Base-by-base conservation (phyloP, 2,888 invertebrate genomes). In the Synergus itoensis region DNA sequence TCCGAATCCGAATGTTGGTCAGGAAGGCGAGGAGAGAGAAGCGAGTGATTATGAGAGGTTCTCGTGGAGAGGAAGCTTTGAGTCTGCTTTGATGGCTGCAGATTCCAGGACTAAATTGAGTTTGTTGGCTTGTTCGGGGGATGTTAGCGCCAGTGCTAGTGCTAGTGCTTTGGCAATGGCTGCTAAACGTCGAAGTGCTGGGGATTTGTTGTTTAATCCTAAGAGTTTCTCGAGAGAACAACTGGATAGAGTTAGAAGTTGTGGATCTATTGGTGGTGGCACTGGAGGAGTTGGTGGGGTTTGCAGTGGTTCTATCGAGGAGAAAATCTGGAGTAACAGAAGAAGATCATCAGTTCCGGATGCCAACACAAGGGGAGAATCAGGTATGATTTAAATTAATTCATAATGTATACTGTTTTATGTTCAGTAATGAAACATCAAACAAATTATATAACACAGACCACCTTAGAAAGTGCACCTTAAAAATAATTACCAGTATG, bases 41-140 rank as follows among this genome's bases (percentile, higher is more conserved):
- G 95, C 96, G 77, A 97, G 97, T 93, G 97, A 97, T 90, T 96
- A 97, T 93, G 98, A 98, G 91, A 94, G 97, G 84, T 97, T 97
- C 92, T 97, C 97, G 88, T 98, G 98, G 98, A 94, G 97, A 82
- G 98, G 98, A 85, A 97, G 97, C 93, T 98, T 98, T 92, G 98
- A 98, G 91, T 97, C 97, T n/a, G 97, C 98, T 63, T 93, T 98
- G 80, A 94, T 97, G 92, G 97, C 97, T 14, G 96, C 97, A 1
- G 97, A 98, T 92, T 97, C 97, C 11, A 94, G 97, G 85, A 97
- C 96, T 62, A 96, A 96, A 86, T 92, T 97, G 80, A 94, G 95
- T 65, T 92, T 95, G 67, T 90, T 95, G 45, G 95, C 95, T 43
- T 94, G 94, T 79, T 95, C 95, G 87, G 92, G 91, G 11, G 91